Conservation (phyloP, 2,113 vertebrate genomes). For the Paramisgurnus dabryanus region DNA sequence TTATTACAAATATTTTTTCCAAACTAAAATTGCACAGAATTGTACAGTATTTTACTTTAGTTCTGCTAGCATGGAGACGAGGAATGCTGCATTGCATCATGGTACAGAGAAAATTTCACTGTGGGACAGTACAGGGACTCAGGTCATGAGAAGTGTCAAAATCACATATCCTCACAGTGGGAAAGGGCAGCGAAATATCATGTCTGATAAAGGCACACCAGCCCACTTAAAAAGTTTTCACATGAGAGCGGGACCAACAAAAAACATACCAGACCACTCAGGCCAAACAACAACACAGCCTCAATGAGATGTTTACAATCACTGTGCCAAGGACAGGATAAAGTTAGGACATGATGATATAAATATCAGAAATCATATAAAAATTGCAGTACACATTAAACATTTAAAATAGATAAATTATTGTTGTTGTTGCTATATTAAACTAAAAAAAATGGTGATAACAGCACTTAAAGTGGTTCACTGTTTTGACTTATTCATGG, state of each 20-base stretch:
- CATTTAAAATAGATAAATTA: no score
- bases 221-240: constrained; percentile 63
- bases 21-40: not conserved
- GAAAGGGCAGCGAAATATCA: constrained; percentile 78
- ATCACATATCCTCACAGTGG: constrained; percentile 82
- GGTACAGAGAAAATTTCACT: constrained; percentile 25
- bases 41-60: not conserved
- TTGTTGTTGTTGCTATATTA: no score
- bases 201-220: constrained; percentile 64
- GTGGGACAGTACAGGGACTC: constrained; percentile 74
- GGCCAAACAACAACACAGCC: constrained; percentile 8
- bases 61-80: not conserved
- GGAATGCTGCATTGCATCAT: constrained; percentile 1
- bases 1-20: not conserved
- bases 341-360: not conserved
- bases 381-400: no score
- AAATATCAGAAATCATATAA: not conserved
- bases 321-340: constrained; percentile 10
- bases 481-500: no score
- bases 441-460: no score
- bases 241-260: constrained; percentile 50
- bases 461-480: no score
- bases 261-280: constrained; percentile 10
- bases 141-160: constrained; percentile 92
- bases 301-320: constrained; percentile 13